Evolutionary conservation across 2,113 vertebrate species (phyloP), one percentile per base, ranked within the genome.

Genomic region (Coptodon bakossiorum): DNA sequence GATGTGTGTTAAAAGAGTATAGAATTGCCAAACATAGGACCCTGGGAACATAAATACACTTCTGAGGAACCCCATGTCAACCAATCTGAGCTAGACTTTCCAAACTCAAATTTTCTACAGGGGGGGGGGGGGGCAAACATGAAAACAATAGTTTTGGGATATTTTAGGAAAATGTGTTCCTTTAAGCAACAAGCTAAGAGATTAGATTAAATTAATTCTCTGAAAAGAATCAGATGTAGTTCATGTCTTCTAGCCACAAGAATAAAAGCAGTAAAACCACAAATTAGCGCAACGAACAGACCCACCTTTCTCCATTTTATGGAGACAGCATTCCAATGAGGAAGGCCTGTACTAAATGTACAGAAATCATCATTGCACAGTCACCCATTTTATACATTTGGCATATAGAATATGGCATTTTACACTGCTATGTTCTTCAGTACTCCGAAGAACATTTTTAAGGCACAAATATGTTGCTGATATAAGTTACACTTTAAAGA

Each of bases 341-440:
- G 45, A 86, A 84, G 83, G 71, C 48, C 50, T 4, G 5, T 17
- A 45, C 29, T 45, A n/a, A 34, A 85, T 88, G 87, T 85, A 90
- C 80, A 92, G 27, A 85, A 59, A 79, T 83, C 38, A 59, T 81
- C 85, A 93, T 95, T 92, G 90, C 93, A 94, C 92, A 87, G 82
- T 88, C 88, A 85, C 90, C 92, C 88, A 81, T 83, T 90, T 76
- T 88, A 92, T 85, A 93, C 89, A 84, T 93, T 94, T 93, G 91
- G 89, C 73, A 89, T 78, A 63, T 9, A 88, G 38, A 86, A 83
- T 78, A 90, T 59, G 61, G 48, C 31, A 71, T 57, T 68, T 78
- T 38, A 89, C 71, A 89, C 27, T 22, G 79, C 87, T 86, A 83
- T 8, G 31, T 45, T 81, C 43, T 79, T 85, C 19, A 73, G 56